Conservation (phyloP, 2,113 vertebrate genomes). For the Dipodomys merriami region DNA sequence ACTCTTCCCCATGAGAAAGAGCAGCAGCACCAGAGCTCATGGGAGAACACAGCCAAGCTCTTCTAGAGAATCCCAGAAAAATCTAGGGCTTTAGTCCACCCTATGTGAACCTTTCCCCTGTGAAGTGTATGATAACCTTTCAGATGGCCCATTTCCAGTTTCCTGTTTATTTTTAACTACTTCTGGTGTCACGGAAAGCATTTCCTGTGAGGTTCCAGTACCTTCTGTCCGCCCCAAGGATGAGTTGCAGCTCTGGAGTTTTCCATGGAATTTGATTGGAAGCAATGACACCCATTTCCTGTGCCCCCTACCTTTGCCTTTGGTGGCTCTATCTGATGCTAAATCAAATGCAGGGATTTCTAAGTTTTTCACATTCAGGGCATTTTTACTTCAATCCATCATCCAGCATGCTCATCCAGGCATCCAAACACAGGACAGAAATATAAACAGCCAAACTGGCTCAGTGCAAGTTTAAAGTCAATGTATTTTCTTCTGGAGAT, state of each 20-base stretch:
- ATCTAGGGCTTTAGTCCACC: not conserved
- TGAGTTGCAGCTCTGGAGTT: slow-evolving; percentile 7
- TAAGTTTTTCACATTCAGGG: not conserved
- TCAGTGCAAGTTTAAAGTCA: slow-evolving; percentile 14
- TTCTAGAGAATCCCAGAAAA: not conserved
- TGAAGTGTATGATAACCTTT: not conserved
- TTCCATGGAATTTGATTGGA: not conserved
- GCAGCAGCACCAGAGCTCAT: accelerated
- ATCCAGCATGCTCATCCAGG: slow-evolving; percentile 16
- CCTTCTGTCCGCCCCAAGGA: slow-evolving; percentile 16
- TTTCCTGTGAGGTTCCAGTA: slow-evolving; percentile 41
- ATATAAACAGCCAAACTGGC: slow-evolving; percentile 51
- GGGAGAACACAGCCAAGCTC: not conserved
- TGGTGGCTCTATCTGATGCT: not conserved
- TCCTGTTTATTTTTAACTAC: slow-evolving; percentile 37
- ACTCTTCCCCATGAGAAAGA: not conserved
- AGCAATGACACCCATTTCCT: not conserved
- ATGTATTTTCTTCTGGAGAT: slow-evolving; percentile 68
- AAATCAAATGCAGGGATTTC: not conserved
- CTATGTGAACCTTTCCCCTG: not conserved
- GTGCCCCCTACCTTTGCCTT: not conserved
- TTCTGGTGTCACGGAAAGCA: slow-evolving; percentile 15
- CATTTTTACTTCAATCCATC: slow-evolving; percentile 28
- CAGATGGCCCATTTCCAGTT: slow-evolving; percentile 32
- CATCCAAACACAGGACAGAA: not conserved